Evolutionary conservation across 2,888 invertebrate genomes (phyloP), one percentile per base, ranked within the genome.

Genomic region (Parnassius glacialis): DNA sequence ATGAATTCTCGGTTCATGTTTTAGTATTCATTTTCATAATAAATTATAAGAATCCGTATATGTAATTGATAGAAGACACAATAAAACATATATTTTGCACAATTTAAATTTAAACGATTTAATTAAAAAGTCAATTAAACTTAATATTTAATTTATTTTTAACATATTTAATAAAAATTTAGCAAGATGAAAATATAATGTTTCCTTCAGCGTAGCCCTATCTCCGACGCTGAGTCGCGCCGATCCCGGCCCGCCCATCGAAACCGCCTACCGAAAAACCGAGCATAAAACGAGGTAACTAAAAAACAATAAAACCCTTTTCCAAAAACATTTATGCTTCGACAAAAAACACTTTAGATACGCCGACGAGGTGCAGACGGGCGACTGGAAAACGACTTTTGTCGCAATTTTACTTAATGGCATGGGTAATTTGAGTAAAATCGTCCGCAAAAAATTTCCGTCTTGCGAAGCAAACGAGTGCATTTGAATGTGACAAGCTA

Each of bases 211-310:
- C 51, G 55, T 61, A 52, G 45, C 55, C 55, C 43, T 50, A 56
- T 56, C 50, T 50, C 60, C 20, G 48, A 44, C 75, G 60, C 11
- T 56, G 67, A 70, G 66, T 57, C 70, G 74, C 72, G 72, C 70
- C 73, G 69, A 73, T 66, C 62, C 72, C 71, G 74, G 73, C 70
- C 83, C 90, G 89, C 90, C 90, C 81, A 73, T 73, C 59, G 72
- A 69, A 65, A 78, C 83, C 90, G 90, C 90, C 90, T 89, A 88
- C 90, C 88, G 90, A 90, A 90, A 85, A 84, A 74, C 83, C 75
- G 71, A 80, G 75, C 78, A 83, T 84, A 83, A 83, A 84, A 81
- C 72, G 78, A 65, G 72, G 74, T 74, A 75, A 73, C 70, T 73
- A 83, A 87, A 88, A 90, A 90, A 87, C 85, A 86, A 89, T 85